phyloP scores from a whole-genome alignment of 2,113 vertebrate genomes.

The Lepidiolamprologus cunningtoni region DNA sequence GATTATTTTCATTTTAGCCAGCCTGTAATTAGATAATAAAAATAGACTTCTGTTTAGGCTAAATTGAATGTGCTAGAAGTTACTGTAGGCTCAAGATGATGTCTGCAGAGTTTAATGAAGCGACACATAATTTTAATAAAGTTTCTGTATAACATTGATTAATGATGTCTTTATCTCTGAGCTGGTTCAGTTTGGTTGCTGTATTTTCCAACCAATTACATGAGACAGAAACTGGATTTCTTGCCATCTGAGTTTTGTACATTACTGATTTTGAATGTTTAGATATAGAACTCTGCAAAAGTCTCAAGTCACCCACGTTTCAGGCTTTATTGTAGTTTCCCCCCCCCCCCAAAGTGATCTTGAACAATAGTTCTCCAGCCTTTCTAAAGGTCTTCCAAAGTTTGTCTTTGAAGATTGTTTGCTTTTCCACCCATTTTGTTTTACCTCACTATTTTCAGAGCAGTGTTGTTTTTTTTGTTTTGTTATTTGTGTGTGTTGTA shows the following conservation, averaged over 20 bases:
- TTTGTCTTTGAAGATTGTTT: not conserved
- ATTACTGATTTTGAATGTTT: not conserved
- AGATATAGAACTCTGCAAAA: not conserved
- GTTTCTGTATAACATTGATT: not conserved
- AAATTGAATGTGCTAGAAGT: not conserved
- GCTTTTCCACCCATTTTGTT: not conserved
- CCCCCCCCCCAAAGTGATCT: rapidly evolving
- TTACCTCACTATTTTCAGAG: not conserved
- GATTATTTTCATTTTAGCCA: not conserved
- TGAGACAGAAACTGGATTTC: not conserved
- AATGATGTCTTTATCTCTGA: not conserved
- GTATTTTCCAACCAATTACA: not conserved
- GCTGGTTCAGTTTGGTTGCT: not conserved
- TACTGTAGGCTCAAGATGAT: not conserved
- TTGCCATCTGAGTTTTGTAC: not conserved
- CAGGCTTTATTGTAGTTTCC: not conserved
- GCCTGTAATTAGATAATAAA: constrained; percentile 30
- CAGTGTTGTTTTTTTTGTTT: not conserved
- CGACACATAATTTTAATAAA: not conserved
- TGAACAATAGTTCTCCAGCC: not conserved
- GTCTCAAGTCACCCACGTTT: not conserved
- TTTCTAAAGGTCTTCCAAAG: not conserved
- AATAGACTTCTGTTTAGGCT: not conserved
- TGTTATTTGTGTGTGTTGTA: not conserved
- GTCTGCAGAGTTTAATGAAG: not conserved